Evolutionary conservation across 2,888 invertebrate genomes (phyloP).

Genomic region (Sphaeridia pumilis): DNA sequence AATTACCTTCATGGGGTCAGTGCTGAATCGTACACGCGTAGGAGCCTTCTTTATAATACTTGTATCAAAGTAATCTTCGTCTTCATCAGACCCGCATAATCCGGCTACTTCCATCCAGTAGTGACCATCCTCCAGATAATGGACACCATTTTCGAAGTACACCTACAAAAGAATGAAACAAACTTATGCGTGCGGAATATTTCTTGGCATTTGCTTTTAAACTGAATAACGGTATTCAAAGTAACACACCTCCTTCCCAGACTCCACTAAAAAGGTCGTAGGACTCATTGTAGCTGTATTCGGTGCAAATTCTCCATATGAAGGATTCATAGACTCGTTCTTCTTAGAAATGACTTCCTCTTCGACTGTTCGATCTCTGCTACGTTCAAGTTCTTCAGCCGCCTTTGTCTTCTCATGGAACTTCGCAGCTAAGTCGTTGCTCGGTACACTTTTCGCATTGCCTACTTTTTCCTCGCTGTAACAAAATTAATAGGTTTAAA

Average conservation of each 20-base stretch:
- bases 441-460: no score
- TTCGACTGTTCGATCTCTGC: no score
- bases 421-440: neutral
- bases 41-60: constrained; percentile 54
- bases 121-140: constrained; percentile 84
- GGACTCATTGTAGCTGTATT: constrained; percentile 18
- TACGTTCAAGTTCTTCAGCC: neutral
- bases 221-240: no score
- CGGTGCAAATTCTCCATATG: constrained; percentile 13
- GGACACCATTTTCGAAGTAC: constrained; percentile 66
- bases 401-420: neutral
- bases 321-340: constrained; percentile 6
- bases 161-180: constrained; percentile 35
- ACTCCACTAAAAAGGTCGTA: constrained; percentile 34
- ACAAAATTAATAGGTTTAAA: no score
- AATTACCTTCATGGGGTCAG: constrained; percentile 58
- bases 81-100: constrained; percentile 57
- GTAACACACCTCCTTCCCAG: constrained; percentile 37
- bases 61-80: constrained; percentile 58
- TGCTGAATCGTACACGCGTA: constrained; percentile 54
- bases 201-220: no score
- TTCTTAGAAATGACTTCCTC: no score
- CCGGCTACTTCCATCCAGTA: constrained; percentile 73
- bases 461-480: no score
- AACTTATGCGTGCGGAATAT: no score